A percentile compares a stretch with the other conserved stretches of the same genome.
Evolutionary conservation across 2,888 invertebrate species (phyloP).

Genomic region (Globia sparganii): DNA sequence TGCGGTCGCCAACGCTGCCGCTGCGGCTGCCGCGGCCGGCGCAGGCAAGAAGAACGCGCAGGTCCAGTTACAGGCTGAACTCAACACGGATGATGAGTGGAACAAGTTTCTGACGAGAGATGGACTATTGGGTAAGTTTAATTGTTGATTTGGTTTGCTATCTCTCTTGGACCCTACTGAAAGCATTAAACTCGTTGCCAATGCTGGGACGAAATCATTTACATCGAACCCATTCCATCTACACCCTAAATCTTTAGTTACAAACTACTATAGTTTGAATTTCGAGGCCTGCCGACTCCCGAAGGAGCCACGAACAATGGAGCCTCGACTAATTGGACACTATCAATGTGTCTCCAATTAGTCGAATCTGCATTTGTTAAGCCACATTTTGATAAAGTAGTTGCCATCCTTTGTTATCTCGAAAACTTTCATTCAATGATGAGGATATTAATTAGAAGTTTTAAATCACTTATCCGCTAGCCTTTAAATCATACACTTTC

Average conservation of each 20-base stretch:
- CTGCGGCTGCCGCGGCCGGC: conserved; percentile 84
- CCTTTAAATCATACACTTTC: no score
- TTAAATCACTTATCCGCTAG: not conserved
- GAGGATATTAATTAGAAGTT: not conserved
- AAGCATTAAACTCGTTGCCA: not conserved
- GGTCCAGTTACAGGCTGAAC: conserved; percentile 94
- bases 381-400: not conserved
- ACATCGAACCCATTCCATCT: not conserved
- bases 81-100: conserved; percentile 96
- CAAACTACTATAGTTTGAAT: no score
- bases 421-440: not conserved
- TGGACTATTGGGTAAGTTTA: conserved; percentile 93
- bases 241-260: not conserved
- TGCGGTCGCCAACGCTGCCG: conserved; percentile 85
- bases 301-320: not conserved
- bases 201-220: not conserved
- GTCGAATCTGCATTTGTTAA: not conserved
- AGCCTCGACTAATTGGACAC: not conserved
- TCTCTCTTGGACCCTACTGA: not conserved
- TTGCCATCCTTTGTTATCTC: not conserved
- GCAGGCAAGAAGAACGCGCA: conserved; percentile 94
- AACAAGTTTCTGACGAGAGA: conserved; percentile 93
- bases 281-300: not conserved
- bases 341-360: not conserved
- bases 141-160: not conserved